A percentile compares a stretch with the other conserved stretches of the same genome.
These are phyloP conservation scores for Sebastes trivittatus DNA, from an alignment of 2,797 vertebrate genomes.

Conservation along the genomic window DNA sequence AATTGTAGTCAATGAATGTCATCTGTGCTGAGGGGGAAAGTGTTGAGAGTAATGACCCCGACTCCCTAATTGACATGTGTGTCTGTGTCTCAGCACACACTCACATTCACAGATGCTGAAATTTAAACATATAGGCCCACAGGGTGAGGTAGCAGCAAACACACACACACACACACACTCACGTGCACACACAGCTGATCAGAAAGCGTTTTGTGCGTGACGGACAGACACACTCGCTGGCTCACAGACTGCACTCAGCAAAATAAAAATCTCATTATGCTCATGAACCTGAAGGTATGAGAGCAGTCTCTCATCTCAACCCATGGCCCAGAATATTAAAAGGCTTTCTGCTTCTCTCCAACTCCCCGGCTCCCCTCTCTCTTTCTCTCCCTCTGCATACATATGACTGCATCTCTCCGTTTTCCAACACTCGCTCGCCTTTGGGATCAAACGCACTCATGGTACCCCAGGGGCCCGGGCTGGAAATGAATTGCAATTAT, in stretches of 20 bases:
- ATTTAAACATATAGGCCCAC: slow-evolving; percentile 21
- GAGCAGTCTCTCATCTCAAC: slow-evolving; percentile 80
- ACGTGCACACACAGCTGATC: slow-evolving; percentile 28
- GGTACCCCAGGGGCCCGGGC: slow-evolving; percentile 63
- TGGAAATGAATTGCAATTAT: slow-evolving; percentile 92
- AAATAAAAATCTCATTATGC: slow-evolving; percentile 84
- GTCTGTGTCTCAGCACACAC: slow-evolving; percentile 6
- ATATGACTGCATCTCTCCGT: slow-evolving; percentile 69
- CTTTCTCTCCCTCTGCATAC: slow-evolving; percentile 57
- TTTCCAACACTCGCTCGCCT: slow-evolving; percentile 60
- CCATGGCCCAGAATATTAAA: slow-evolving; percentile 81
- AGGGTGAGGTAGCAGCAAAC: slow-evolving; percentile 7
- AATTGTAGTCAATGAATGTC: slow-evolving; percentile 40
- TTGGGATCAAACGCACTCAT: slow-evolving; percentile 74
- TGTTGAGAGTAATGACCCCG: slow-evolving; percentile 29
- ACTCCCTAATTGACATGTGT: slow-evolving; percentile 27
- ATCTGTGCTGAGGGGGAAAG: slow-evolving; percentile 19
- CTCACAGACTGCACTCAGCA: slow-evolving; percentile 65
- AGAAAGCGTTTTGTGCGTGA: slow-evolving; percentile 37
- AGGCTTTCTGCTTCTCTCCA: slow-evolving; percentile 50
- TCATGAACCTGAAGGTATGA: slow-evolving; percentile 83
- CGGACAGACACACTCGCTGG: slow-evolving; percentile 1
- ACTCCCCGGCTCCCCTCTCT: slow-evolving; percentile 25
- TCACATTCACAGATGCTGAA: slow-evolving; percentile 21
- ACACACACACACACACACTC: slow-evolving; percentile 11